phyloP scores from a whole-genome alignment of 2,797 vertebrate genomes.

The Pseudotriccus pelzelni region DNA sequence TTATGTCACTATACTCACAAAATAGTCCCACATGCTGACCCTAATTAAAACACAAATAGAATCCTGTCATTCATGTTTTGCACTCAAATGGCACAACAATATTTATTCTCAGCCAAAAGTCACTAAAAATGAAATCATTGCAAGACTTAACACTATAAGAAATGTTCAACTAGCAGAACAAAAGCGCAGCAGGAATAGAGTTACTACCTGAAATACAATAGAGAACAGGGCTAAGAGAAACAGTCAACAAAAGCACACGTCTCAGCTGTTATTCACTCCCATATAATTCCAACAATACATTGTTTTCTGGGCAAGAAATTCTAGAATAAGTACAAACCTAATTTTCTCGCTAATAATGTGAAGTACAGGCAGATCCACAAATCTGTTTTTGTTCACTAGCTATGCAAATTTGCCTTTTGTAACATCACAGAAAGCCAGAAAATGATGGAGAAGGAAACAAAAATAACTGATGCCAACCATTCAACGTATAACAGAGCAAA shows the following conservation, averaged over 20 bases:
- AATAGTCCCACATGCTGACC: background rate
- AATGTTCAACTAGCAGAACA: background rate
- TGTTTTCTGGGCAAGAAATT: background rate
- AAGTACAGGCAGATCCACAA: background rate
- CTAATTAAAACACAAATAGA: background rate
- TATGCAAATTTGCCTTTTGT: constrained; percentile 39
- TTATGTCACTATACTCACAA: background rate
- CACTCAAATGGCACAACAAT: background rate
- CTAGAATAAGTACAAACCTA: background rate
- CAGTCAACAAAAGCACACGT: background rate
- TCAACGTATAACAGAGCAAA: background rate
- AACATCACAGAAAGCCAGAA: constrained; percentile 13
- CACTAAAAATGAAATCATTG: background rate
- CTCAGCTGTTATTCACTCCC: background rate
- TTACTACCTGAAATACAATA: background rate
- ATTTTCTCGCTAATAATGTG: background rate
- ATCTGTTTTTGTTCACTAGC: background rate
- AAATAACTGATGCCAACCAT: constrained; percentile 4
- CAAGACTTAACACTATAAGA: background rate
- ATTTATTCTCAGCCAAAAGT: background rate
- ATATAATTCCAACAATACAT: background rate
- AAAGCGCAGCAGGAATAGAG: background rate
- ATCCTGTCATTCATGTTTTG: background rate
- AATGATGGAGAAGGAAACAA: background rate
- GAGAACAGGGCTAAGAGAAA: background rate